A percentile compares a stretch with the other conserved stretches of the same genome.
Evolutionary conservation across 2,888 invertebrate species (phyloP).

Genomic region (Amblyteles armatorius): DNA sequence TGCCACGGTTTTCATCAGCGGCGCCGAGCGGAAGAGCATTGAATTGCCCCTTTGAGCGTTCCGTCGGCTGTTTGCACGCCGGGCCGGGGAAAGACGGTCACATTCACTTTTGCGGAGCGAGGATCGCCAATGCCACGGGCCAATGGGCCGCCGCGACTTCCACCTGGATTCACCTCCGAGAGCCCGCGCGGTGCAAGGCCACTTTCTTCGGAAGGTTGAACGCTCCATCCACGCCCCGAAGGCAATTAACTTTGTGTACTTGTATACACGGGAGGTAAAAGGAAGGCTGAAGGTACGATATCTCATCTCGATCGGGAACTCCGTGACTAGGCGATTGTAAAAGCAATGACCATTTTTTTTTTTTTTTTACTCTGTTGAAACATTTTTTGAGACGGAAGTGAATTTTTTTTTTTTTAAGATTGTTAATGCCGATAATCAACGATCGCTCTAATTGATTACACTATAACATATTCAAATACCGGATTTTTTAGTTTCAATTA

Average conservation of each 20-base stretch:
- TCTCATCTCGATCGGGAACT: slow-evolving; percentile 5
- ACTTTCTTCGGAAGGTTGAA: slow-evolving; percentile 69
- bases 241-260: background rate
- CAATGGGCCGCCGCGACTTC: slow-evolving; percentile 69
- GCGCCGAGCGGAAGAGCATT: slow-evolving; percentile 34
- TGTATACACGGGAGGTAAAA: background rate
- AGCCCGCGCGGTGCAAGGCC: slow-evolving; percentile 68
- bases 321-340: background rate
- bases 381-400: too few species aligned
- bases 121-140: slow-evolving; percentile 63
- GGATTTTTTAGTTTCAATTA: too few species aligned
- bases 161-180: slow-evolving; percentile 61
- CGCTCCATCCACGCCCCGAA: slow-evolving; percentile 49
- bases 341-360: slow-evolving; percentile 7
- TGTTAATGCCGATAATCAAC: too few species aligned
- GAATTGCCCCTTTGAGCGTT: slow-evolving; percentile 36
- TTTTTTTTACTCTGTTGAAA: background rate
- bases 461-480: too few species aligned
- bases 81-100: slow-evolving; percentile 64
- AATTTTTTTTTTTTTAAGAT: too few species aligned
- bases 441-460: too few species aligned
- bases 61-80: slow-evolving; percentile 22
- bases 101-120: slow-evolving; percentile 73
- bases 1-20: slow-evolving; percentile 51
- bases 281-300: background rate